phyloP scores from a whole-genome alignment of 1,140 invertebrate genomes.

The Holcopasites calliopsidis region DNA sequence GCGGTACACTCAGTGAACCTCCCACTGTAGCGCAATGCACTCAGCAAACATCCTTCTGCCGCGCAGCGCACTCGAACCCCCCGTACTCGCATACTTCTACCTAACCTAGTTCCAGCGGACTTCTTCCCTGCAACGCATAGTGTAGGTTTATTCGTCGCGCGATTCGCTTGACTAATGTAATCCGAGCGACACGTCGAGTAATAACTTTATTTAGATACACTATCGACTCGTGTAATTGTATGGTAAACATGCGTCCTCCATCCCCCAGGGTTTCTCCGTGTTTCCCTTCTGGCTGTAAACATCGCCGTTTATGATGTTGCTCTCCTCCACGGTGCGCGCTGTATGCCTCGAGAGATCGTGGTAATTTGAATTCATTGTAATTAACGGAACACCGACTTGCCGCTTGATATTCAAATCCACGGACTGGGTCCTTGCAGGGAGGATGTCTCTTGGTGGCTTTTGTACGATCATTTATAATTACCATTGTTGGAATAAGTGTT shows the following conservation, averaged over 20 bases:
- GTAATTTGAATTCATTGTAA: constrained; percentile 67
- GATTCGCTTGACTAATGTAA: constrained; percentile 59
- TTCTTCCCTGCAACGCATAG: too few relatives aligned
- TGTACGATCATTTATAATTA: too few relatives aligned
- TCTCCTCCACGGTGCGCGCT: constrained; percentile 1
- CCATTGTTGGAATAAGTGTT: too few relatives aligned
- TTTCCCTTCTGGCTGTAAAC: constrained; percentile 55
- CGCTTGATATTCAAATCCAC: constrained; percentile 36
- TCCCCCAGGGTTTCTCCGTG: background rate
- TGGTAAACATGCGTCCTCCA: constrained; percentile 45
- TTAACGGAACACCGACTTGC: constrained; percentile 44
- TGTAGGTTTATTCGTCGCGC: constrained; percentile 35
- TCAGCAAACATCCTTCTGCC: too few relatives aligned
- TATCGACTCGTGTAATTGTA: constrained; percentile 66
- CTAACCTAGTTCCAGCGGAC: too few relatives aligned
- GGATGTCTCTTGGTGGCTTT: background rate
- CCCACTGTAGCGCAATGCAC: too few relatives aligned
- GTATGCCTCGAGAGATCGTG: background rate
- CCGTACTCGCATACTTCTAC: too few relatives aligned
- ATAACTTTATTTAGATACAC: constrained; percentile 69
- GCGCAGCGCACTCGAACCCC: too few relatives aligned
- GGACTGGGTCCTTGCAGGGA: background rate
- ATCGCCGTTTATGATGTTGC: constrained; percentile 63
- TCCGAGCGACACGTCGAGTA: constrained; percentile 61
- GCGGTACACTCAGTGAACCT: too few relatives aligned